Evolutionary conservation across 2,888 invertebrate species (phyloP), one percentile per base, ranked within the genome.

Genomic region (Ochlodes sylvanus): DNA sequence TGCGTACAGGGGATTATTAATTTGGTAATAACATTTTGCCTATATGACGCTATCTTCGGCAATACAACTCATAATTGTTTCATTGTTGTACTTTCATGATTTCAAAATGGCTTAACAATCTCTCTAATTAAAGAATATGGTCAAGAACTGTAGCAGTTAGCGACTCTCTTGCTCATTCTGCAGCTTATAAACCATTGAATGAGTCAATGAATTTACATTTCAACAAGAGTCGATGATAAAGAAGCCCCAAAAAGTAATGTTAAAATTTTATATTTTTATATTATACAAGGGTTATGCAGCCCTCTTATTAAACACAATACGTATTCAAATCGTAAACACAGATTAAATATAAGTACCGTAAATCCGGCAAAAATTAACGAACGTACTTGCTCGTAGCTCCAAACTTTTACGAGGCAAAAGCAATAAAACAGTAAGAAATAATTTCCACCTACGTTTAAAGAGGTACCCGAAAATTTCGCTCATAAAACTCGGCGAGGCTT

Each of bases 401-500:
- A 66, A 77, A 80, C 73, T 80, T 78, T 77, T 76, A 79, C 75
- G 77, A 77, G 76, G 75, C 71, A 70, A 74, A 76, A 74, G 81
- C 77, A 80, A 80, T 84, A 83, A 85, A 85, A 83, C 80, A 80
- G 81, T 75, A 80, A 82, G 83, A 83, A 84, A 86, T 84, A 79
- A 85, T 85, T 84, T 80, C 80, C 82, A 81, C 82, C 77, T 81
- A 81, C 80, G 82, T 78, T 81, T 78, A 78, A 84, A 80, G 81
- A 80, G 80, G 77, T 77, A 75, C 77, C 70, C 75, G 73, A 83
- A 83, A 87, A 85, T 87, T 87, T 83, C 69, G 74, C 77, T 79
- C 79, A 82, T 86, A 86, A 86, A 86, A 85, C 81, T 85, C 79
- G 71, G 75, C 69, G 74, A 76, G 76, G 71, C 74, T 71, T 75